Conservation (phyloP, 2,113 vertebrate species). For the Tetrao urogallus region DNA sequence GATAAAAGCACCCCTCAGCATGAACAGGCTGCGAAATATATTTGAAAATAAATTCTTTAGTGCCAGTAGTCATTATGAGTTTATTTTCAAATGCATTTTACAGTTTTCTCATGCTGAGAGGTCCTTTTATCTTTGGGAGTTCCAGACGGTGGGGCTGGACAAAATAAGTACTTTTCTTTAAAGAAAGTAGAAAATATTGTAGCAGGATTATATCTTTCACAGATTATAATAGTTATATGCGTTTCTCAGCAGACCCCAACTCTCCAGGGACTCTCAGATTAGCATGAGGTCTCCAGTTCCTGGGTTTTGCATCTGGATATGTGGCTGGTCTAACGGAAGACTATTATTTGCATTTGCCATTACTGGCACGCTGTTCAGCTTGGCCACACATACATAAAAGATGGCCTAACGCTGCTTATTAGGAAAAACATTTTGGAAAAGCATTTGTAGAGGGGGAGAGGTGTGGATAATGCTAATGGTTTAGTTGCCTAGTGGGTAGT, state of each 20-base stretch:
- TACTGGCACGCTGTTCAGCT: background rate
- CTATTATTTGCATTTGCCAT: slow-evolving; percentile 1
- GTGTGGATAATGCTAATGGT: too few species aligned
- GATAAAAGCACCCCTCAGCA: slow-evolving; percentile 24
- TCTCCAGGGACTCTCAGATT: background rate
- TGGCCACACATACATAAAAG: background rate
- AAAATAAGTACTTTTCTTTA: slow-evolving; percentile 48
- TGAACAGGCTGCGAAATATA: slow-evolving; percentile 1
- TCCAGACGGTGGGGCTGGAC: background rate
- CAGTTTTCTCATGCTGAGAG: slow-evolving; percentile 31
- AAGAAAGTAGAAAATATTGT: slow-evolving; percentile 33
- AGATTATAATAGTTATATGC: slow-evolving; percentile 43
- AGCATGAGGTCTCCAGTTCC: background rate
- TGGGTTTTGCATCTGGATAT: background rate
- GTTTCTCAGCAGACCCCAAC: slow-evolving; percentile 23
- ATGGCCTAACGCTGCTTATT: background rate
- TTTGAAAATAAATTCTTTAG: slow-evolving; percentile 60
- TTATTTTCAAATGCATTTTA: slow-evolving; percentile 42
- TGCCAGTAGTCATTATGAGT: slow-evolving; percentile 36
- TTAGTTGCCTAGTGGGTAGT: too few species aligned
- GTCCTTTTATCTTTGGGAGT: slow-evolving; percentile 47
- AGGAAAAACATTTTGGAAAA: background rate
- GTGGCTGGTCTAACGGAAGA: slow-evolving; percentile 5
- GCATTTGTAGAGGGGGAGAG: too few species aligned
- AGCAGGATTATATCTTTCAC: slow-evolving; percentile 35